These are phyloP conservation scores for Picathartes gymnocephalus DNA, from an alignment of 2,113 vertebrate species.

Conservation along the genomic window DNA sequence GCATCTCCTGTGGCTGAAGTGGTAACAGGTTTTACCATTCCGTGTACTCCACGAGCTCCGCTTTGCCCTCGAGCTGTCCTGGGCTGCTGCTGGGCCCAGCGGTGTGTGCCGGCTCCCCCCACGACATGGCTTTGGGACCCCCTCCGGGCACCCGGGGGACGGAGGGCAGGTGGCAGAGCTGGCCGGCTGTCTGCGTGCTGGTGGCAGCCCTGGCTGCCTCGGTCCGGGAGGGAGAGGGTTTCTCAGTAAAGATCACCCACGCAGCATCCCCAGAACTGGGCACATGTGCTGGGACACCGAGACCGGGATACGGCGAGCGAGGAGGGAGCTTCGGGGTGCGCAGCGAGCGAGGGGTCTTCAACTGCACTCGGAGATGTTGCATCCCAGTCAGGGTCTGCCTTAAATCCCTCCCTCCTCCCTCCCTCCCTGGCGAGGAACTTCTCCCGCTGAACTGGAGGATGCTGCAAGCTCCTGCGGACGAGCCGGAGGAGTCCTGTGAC, in stretches of 20 bases:
- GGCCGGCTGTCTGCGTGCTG: not conserved
- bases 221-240: not conserved
- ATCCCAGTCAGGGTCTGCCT: constrained; percentile 28
- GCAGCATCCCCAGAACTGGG: not conserved
- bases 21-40: not conserved
- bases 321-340: not conserved
- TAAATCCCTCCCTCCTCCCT: constrained; percentile 49
- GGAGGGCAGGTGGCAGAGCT: not conserved
- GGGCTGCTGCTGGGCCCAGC: not conserved
- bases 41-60: fast-evolving
- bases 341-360: not conserved
- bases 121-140: fast-evolving
- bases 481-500: constrained; percentile 55
- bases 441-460: constrained; percentile 60
- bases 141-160: fast-evolving
- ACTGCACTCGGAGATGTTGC: not conserved
- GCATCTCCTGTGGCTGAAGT: not conserved
- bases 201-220: not conserved
- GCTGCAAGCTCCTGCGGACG: constrained; percentile 66
- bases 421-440: constrained; percentile 58
- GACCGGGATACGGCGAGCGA: fast-evolving
- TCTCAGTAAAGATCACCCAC: not conserved
- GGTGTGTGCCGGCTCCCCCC: fast-evolving
- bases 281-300: fast-evolving
- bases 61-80: not conserved